Evolutionary conservation across 2,888 invertebrate genomes (phyloP).

Genomic region (Lasioglossum malachurum): DNA sequence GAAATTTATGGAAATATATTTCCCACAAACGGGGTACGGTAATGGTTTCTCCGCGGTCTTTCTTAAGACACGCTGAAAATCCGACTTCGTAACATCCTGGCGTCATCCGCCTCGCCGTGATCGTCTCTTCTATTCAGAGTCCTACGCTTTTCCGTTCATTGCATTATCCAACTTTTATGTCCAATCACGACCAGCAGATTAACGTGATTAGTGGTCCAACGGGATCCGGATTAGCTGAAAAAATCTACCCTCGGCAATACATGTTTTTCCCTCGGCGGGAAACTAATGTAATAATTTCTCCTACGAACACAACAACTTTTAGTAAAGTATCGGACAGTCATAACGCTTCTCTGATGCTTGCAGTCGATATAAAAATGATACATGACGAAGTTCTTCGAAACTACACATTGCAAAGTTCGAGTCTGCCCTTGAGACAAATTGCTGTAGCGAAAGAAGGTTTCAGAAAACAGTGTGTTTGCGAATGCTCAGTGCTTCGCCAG

Average conservation of each 20-base stretch:
- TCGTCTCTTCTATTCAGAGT: neutral
- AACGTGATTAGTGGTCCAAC: constrained; percentile 4
- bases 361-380: neutral
- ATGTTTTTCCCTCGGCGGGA: neutral
- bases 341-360: neutral
- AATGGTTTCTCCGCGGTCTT: neutral
- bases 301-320: neutral
- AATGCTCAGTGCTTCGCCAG: neutral
- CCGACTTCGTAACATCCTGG: neutral
- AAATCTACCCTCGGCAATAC: neutral
- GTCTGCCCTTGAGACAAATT: neutral
- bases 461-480: neutral
- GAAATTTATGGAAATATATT: constrained; percentile 7
- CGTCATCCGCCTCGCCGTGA: neutral
- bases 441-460: no score
- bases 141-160: neutral
- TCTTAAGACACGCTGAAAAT: neutral
- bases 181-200: neutral
- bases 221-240: neutral
- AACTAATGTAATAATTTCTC: neutral
- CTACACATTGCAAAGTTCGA: neutral
- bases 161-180: constrained; percentile 7
- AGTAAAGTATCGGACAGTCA: neutral
- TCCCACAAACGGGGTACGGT: neutral
- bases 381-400: neutral